A percentile compares a stretch with the other conserved stretches of the same genome.
phyloP scores from a whole-genome alignment of 2,797 vertebrate species.

The Danio choprae region DNA sequence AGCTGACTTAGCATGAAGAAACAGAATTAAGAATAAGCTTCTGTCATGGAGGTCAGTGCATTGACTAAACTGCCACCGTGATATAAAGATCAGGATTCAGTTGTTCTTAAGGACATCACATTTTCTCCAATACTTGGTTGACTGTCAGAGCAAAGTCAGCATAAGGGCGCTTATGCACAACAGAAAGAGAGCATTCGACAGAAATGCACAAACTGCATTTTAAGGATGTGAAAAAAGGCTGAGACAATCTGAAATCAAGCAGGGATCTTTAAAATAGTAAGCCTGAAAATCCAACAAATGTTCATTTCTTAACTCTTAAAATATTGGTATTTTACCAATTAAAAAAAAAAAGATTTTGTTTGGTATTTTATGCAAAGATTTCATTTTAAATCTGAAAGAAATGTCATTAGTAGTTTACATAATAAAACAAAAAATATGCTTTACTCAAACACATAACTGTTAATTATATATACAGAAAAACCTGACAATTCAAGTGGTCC shows the following conservation, averaged over 20 bases:
- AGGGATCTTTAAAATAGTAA: neutral
- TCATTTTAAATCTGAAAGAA: no score
- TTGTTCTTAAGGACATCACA: conserved; percentile 30
- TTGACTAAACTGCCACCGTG: conserved; percentile 42
- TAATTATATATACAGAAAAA: no score
- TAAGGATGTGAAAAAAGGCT: conserved; percentile 1
- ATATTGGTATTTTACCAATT: no score
- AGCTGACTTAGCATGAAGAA: conserved; percentile 29
- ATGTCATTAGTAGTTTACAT: no score
- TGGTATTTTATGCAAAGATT: no score
- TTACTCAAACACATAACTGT: no score
- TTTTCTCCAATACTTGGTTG: conserved; percentile 33
- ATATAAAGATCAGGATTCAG: conserved; percentile 35
- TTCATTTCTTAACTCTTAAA: no score
- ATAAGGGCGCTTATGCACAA: neutral
- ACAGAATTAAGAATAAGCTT: conserved; percentile 44
- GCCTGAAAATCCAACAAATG: no score
- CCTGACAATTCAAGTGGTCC: no score
- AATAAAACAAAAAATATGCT: no score
- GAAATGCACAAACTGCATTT: neutral
- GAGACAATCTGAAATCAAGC: neutral
- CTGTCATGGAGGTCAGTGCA: conserved; percentile 35
- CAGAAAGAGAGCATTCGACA: neutral
- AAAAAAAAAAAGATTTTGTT: no score
- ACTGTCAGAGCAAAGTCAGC: conserved; percentile 35